These are phyloP conservation scores for Drosophila virilis DNA, from an alignment of 1,140 invertebrate species.

Conservation along the genomic window DNA sequence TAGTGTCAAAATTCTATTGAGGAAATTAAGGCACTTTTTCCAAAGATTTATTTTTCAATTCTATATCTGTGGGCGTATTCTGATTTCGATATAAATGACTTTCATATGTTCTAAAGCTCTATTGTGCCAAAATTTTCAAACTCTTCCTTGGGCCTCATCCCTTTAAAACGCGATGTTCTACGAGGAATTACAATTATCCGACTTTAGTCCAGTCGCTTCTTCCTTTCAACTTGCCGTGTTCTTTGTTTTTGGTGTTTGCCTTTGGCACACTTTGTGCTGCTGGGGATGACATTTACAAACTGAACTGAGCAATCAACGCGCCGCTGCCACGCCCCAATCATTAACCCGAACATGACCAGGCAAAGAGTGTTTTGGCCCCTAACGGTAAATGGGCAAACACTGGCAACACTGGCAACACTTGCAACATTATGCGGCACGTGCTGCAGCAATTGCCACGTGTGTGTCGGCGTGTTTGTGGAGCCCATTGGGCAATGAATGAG, in stretches of 20 bases:
- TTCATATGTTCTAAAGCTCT: no score
- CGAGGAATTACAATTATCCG: no score
- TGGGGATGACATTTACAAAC: slow-evolving; percentile 58
- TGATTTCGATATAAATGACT: no score
- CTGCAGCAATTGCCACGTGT: slow-evolving; percentile 60
- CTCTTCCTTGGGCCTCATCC: no score
- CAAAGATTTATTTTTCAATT: no score
- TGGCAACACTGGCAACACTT: slow-evolving; percentile 31
- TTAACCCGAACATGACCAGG: slow-evolving; percentile 78
- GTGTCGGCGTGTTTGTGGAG: background rate
- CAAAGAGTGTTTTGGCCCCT: slow-evolving; percentile 56
- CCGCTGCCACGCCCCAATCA: slow-evolving; percentile 73
- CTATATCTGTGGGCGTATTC: no score
- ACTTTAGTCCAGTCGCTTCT: background rate
- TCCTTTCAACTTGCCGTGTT: no score
- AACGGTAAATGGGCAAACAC: slow-evolving; percentile 60
- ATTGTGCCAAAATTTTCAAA: no score
- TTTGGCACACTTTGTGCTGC: slow-evolving; percentile 27
- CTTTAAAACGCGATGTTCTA: no score
- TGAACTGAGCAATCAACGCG: slow-evolving; percentile 73
- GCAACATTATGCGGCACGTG: slow-evolving; percentile 71
- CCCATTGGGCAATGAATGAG: slow-evolving; percentile 24
- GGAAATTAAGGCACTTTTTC: no score
- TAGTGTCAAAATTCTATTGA: no score
- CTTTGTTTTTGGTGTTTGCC: slow-evolving; percentile 8